Evolutionary conservation across 2,888 invertebrate species (phyloP).

Genomic region (Pasiphila rectangulata): DNA sequence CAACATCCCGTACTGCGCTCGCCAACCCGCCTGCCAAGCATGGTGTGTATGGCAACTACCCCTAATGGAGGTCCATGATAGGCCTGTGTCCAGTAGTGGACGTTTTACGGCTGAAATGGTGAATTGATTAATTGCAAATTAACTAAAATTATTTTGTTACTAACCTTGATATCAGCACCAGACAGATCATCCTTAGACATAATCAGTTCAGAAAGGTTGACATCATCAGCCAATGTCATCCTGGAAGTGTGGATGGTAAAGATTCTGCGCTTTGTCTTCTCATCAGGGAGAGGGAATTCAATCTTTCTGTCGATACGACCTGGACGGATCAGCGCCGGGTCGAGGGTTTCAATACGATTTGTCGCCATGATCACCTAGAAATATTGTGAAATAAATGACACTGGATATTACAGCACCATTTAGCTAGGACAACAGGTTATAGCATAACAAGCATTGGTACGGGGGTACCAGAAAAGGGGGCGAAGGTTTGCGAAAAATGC

Average conservation of each 20-base stretch:
- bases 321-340: slow-evolving; percentile 98
- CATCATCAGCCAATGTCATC: slow-evolving; percentile 98
- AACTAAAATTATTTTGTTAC: slow-evolving; percentile 13
- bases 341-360: slow-evolving; percentile 98
- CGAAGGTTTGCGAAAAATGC: too few species aligned
- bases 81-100: not conserved
- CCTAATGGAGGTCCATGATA: too few species aligned
- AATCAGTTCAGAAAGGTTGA: slow-evolving; percentile 97
- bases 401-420: too few species aligned
- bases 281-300: slow-evolving; percentile 99
- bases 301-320: slow-evolving; percentile 99
- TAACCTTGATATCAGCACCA: slow-evolving; percentile 96
- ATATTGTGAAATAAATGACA: not conserved
- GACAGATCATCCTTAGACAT: slow-evolving; percentile 99
- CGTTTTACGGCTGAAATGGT: not conserved
- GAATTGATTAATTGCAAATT: not conserved
- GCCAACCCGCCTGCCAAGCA: too few species aligned
- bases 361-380: slow-evolving; percentile 96
- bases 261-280: slow-evolving; percentile 97
- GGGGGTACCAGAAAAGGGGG: too few species aligned
- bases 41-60: too few species aligned
- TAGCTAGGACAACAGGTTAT: too few species aligned
- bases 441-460: too few species aligned
- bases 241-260: slow-evolving; percentile 99
- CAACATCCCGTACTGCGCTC: too few species aligned